These are phyloP conservation scores for Pristionchus fissidentatus DNA, from an alignment of 2,888 invertebrate genomes.

Conservation along the genomic window DNA sequence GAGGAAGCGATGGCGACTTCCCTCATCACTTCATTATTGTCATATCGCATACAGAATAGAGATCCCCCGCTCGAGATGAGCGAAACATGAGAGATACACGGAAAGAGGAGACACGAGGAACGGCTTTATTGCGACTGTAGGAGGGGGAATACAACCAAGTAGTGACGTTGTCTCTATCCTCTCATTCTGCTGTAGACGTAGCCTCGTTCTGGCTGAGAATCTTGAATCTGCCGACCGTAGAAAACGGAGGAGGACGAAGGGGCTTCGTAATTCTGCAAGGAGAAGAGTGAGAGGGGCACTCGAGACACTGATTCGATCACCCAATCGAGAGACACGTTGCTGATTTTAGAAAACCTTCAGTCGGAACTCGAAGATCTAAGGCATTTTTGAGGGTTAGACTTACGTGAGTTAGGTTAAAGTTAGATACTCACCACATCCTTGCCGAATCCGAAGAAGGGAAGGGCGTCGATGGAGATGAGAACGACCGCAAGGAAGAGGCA, in stretches of 20 bases:
- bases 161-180: slow-evolving; percentile 21
- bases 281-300: not conserved
- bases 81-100: not conserved
- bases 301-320: not conserved
- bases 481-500: slow-evolving; percentile 26
- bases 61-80: no score
- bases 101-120: not conserved
- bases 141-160: not conserved
- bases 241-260: slow-evolving; percentile 4
- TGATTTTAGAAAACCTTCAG: no score
- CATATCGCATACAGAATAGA: no score
- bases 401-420: not conserved
- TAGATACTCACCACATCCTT: slow-evolving; percentile 25
- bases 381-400: not conserved
- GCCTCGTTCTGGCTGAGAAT: not conserved
- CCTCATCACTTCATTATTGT: no score
- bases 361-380: no score
- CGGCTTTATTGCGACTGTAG: slow-evolving; percentile 18
- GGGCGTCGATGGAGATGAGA: slow-evolving; percentile 17
- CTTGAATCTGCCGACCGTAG: slow-evolving; percentile 14
- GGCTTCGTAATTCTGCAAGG: slow-evolving; percentile 4
- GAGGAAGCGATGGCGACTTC: no score
- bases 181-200: slow-evolving; percentile 49
- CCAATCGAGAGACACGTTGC: not conserved
- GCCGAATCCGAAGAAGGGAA: slow-evolving; percentile 45